These are phyloP conservation scores for Sycobia sp. DNA, from an alignment of 1,140 invertebrate species.

Conservation along the genomic window DNA sequence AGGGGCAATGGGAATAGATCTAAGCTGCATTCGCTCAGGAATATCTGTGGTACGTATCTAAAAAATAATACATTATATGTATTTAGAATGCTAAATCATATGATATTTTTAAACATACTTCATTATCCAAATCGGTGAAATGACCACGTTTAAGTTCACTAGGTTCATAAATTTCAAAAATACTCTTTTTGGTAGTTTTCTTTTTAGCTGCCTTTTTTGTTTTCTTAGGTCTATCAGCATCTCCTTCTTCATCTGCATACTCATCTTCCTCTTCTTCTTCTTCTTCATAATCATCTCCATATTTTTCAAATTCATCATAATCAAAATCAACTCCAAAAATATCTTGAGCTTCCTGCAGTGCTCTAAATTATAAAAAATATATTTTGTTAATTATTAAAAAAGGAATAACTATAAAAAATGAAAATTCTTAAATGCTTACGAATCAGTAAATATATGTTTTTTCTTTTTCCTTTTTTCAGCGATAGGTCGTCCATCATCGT, in stretches of 20 bases:
- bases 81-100: not conserved
- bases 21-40: slow-evolving; percentile 90
- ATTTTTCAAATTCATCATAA: slow-evolving; percentile 92
- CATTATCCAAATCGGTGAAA: slow-evolving; percentile 93
- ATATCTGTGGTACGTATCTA: slow-evolving; percentile 85
- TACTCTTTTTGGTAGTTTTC: slow-evolving; percentile 84
- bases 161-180: slow-evolving; percentile 96
- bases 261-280: slow-evolving; percentile 71
- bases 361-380: slow-evolving; percentile 61
- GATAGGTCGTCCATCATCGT: slow-evolving; percentile 92
- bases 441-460: slow-evolving; percentile 88
- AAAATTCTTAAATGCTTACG: slow-evolving; percentile 67
- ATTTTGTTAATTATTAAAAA: not conserved
- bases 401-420: not conserved
- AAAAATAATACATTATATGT: slow-evolving; percentile 23
- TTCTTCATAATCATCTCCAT: slow-evolving; percentile 86
- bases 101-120: slow-evolving; percentile 61
- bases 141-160: slow-evolving; percentile 95
- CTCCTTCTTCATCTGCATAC: slow-evolving; percentile 74
- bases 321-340: slow-evolving; percentile 99
- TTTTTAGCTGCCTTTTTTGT: slow-evolving; percentile 78
- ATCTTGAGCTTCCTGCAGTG: slow-evolving; percentile 97
- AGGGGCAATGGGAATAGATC: slow-evolving; percentile 83
- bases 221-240: slow-evolving; percentile 63
- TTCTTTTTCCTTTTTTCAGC: slow-evolving; percentile 85